Conservation (phyloP, 2,888 invertebrate species). For the Campoplex capitator region DNA sequence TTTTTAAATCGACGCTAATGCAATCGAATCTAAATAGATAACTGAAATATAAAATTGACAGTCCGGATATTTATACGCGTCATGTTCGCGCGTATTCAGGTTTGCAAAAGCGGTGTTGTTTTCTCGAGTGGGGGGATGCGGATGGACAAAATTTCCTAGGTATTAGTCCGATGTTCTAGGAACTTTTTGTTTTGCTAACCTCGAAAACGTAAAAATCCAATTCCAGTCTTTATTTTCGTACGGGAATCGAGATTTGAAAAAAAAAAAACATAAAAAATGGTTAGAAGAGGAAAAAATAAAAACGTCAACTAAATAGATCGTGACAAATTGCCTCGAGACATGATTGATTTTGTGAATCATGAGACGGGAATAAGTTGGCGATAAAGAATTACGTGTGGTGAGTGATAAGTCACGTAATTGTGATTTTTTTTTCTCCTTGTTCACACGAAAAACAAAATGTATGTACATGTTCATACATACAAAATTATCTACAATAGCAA, state of each 20-base stretch:
- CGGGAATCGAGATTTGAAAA: not conserved
- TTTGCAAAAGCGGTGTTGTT: not conserved
- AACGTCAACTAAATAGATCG: slow-evolving; percentile 40
- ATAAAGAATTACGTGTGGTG: slow-evolving; percentile 4
- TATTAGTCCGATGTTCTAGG: slow-evolving; percentile 3
- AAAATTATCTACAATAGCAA: not conserved
- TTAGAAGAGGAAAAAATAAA: not conserved
- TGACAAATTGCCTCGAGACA: slow-evolving; percentile 27
- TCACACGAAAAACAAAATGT: not conserved
- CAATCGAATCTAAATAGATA: not conserved
- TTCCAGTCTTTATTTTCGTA: not conserved
- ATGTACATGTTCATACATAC: not conserved
- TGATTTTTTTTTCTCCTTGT: not conserved
- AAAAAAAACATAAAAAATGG: not conserved
- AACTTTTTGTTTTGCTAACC: slow-evolving; percentile 45
- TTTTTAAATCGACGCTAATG: not conserved
- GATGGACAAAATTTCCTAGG: slow-evolving; percentile 23
- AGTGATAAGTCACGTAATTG: slow-evolving; percentile 1
- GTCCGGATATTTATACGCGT: slow-evolving; percentile 41
- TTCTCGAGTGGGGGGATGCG: not conserved
- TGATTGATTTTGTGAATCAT: slow-evolving; percentile 23
- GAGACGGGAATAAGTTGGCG: not conserved
- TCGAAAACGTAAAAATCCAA: not conserved
- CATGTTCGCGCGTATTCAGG: slow-evolving; percentile 23
- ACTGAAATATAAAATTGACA: slow-evolving; percentile 39